These are phyloP conservation scores for Athene noctua DNA, from an alignment of 2,113 vertebrate species.

Conservation along the genomic window DNA sequence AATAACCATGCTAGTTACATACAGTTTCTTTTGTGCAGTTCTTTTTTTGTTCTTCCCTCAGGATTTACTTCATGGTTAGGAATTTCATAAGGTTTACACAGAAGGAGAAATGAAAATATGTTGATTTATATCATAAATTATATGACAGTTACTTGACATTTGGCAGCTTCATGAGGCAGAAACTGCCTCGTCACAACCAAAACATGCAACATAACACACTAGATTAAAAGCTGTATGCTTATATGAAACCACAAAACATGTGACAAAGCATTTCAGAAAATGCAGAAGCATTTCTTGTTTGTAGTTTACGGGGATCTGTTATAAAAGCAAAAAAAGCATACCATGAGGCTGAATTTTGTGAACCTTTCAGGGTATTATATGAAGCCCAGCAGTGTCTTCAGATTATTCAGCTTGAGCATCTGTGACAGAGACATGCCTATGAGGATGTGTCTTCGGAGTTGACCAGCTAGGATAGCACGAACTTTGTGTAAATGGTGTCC, in stretches of 20 bases:
- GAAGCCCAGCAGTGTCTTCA: background rate
- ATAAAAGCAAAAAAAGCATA: background rate
- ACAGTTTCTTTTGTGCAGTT: background rate
- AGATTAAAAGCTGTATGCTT: background rate
- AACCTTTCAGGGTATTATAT: background rate
- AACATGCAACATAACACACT: background rate
- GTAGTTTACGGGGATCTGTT: background rate
- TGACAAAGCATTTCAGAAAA: background rate
- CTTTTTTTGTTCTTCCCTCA: background rate
- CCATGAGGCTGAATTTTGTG: fast-evolving
- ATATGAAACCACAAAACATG: background rate
- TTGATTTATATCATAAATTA: background rate
- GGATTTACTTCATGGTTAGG: background rate
- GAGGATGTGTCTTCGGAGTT: background rate
- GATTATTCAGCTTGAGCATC: background rate
- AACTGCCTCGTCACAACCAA: background rate
- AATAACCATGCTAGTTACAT: background rate
- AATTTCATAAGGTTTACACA: background rate
- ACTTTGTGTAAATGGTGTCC: background rate
- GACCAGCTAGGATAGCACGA: background rate
- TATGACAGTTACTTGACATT: background rate
- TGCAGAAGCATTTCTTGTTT: background rate
- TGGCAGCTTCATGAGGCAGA: background rate
- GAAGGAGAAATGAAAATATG: background rate
- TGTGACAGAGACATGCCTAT: background rate